Evolutionary conservation across 2,888 invertebrate genomes (phyloP).

Genomic region (Apamea crenata): DNA sequence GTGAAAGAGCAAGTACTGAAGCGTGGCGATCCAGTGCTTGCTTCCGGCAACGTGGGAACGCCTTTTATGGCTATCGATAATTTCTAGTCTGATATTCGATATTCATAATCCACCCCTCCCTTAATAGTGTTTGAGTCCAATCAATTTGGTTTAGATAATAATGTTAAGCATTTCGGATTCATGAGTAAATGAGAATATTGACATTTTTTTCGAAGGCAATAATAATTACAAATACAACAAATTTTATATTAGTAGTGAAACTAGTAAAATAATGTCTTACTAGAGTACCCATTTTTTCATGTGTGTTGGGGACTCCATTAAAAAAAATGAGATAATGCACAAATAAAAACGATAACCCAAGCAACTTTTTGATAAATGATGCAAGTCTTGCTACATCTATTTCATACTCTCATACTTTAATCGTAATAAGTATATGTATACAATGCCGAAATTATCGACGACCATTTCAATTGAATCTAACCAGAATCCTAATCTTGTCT

Average conservation of each 20-base stretch:
- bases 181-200: neutral
- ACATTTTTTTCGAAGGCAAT: neutral
- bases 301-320: neutral
- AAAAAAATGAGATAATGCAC: too few relatives aligned
- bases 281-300: neutral
- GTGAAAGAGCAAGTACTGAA: slow-evolving; percentile 86
- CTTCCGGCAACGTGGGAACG: slow-evolving; percentile 88
- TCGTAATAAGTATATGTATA: neutral
- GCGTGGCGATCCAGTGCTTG: slow-evolving; percentile 85
- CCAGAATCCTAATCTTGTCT: neutral
- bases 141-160: slow-evolving; percentile 29
- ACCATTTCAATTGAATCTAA: neutral
- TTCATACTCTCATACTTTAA: neutral
- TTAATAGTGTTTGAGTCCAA: slow-evolving; percentile 31
- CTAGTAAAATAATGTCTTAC: neutral
- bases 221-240: neutral
- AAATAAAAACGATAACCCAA: neutral
- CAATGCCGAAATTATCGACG: neutral
- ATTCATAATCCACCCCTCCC: slow-evolving; percentile 64
- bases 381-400: neutral
- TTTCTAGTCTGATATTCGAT: slow-evolving; percentile 76
- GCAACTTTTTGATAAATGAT: neutral
- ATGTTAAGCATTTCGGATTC: slow-evolving; percentile 6
- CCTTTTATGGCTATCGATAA: slow-evolving; percentile 81
- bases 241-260: too few relatives aligned